Percentiles rank a stretch among this genome's conserved stretches.
Evolutionary conservation across 2,797 vertebrate species (phyloP).

Genomic region (Pseudochaenichthys georgianus): DNA sequence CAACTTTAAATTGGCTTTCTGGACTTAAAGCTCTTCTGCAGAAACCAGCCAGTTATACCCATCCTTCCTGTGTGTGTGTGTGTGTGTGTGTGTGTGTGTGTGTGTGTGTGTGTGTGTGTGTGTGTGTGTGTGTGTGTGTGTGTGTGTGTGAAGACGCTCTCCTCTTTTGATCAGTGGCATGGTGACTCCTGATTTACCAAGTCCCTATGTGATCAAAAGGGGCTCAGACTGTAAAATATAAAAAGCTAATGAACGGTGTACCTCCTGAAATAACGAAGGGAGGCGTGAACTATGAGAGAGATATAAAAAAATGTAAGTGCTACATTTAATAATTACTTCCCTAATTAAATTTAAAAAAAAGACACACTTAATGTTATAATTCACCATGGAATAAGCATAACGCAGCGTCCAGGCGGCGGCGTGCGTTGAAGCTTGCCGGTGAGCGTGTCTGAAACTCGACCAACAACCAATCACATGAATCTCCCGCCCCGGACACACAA

Average conservation of each 20-base stretch:
- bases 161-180: conserved; percentile 12
- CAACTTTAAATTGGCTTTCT: conserved; percentile 49
- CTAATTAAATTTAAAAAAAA: background rate
- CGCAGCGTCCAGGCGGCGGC: too few species aligned
- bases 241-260: conserved; percentile 5
- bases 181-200: conserved; percentile 16
- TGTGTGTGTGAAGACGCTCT: background rate
- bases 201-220: background rate
- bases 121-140: conserved; percentile 11
- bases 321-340: conserved; percentile 10
- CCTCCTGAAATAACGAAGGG: background rate
- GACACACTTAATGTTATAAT: background rate
- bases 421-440: too few species aligned
- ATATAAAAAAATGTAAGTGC: background rate
- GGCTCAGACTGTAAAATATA: conserved; percentile 2
- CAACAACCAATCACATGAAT: too few species aligned
- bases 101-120: background rate
- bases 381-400: background rate
- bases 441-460: too few species aligned
- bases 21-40: conserved; percentile 34
- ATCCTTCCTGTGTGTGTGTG: conserved; percentile 9
- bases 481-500: too few species aligned
- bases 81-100: conserved; percentile 1
- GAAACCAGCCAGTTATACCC: conserved; percentile 16
- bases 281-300: too few species aligned